These are phyloP conservation scores for Nomada fucata DNA, from an alignment of 2,888 invertebrate genomes.

Conservation along the genomic window DNA sequence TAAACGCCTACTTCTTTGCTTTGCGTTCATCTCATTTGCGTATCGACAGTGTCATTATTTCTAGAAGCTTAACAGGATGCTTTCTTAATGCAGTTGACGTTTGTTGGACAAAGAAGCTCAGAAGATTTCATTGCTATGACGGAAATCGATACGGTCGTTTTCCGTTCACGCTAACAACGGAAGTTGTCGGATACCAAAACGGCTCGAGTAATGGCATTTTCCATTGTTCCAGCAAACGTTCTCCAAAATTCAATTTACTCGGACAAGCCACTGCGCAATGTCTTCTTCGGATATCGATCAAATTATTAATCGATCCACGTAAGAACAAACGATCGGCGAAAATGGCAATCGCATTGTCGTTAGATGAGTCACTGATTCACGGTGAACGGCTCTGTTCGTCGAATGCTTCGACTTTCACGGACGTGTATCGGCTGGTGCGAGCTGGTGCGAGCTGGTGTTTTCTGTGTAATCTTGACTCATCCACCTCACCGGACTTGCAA, in stretches of 20 bases:
- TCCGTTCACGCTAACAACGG: not conserved
- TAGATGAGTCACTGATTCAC: constrained; percentile 48
- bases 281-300: not conserved
- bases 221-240: constrained; percentile 12
- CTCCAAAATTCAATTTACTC: constrained; percentile 3
- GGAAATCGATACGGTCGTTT: constrained; percentile 18
- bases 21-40: not conserved
- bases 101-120: too few relatives aligned
- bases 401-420: constrained; percentile 47
- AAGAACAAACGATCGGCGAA: constrained; percentile 11
- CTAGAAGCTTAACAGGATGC: not conserved
- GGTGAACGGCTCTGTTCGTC: constrained; percentile 35
- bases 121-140: too few relatives aligned
- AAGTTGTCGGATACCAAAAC: constrained; percentile 10
- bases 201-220: constrained; percentile 1
- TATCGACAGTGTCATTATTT: too few relatives aligned
- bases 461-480: constrained; percentile 64
- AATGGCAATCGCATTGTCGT: constrained; percentile 24
- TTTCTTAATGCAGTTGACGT: not conserved
- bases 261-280: not conserved
- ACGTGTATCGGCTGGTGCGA: constrained; percentile 16
- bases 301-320: constrained; percentile 6
- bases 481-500: constrained; percentile 49
- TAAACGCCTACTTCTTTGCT: constrained; percentile 12
- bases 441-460: constrained; percentile 12